These are phyloP conservation scores for Ceratitis capitata DNA, from an alignment of 1,140 invertebrate genomes.

Conservation along the genomic window DNA sequence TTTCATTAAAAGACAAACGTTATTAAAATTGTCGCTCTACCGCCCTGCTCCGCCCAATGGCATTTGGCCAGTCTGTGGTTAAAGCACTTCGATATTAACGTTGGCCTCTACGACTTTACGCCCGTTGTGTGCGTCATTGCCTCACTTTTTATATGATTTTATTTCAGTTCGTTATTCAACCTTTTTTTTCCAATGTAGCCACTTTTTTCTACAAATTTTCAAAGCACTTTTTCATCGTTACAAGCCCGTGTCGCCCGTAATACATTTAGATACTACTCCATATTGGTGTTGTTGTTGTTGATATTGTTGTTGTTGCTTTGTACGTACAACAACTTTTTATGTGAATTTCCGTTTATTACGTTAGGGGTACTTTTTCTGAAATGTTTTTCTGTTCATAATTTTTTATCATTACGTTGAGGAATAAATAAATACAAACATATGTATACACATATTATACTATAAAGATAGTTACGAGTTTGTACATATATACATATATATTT, in stretches of 20 bases:
- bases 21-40: not conserved
- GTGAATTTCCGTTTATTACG: conserved; percentile 33
- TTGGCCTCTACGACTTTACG: not conserved
- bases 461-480: too few species aligned
- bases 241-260: not conserved
- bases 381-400: conserved; percentile 27
- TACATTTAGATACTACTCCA: not conserved
- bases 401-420: conserved; percentile 14
- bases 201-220: conserved; percentile 26
- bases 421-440: not conserved
- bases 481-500: not conserved
- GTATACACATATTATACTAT: too few species aligned
- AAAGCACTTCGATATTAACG: not conserved
- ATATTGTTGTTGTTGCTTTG: not conserved
- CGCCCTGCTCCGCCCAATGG: not conserved
- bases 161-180: too few species aligned
- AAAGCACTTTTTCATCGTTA: not conserved
- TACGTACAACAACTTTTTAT: conserved; percentile 19
- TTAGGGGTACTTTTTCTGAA: conserved; percentile 34
- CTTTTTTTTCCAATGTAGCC: conserved; percentile 9
- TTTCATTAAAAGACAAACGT: not conserved
- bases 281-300: not conserved
- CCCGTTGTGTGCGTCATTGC: not conserved
- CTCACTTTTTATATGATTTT: not conserved
- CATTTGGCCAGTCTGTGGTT: not conserved